A percentile compares a stretch with the other conserved stretches of the same genome.
Conservation (phyloP, 1,140 invertebrate species). For the Oryzaephilus surinamensis region DNA sequence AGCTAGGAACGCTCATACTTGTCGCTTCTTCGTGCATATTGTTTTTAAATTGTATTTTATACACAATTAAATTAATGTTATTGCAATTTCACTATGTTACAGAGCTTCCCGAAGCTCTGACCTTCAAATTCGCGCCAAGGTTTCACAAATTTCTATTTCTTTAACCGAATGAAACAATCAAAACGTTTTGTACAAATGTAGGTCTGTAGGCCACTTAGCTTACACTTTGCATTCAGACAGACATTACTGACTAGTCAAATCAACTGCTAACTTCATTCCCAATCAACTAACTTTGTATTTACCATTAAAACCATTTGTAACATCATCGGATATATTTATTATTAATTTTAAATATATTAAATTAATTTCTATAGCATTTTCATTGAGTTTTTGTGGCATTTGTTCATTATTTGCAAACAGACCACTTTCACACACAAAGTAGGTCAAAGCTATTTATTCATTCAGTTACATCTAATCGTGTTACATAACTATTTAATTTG, state of each 20-base stretch:
- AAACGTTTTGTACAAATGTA: slow-evolving; percentile 52
- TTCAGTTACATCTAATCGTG: slow-evolving; percentile 15
- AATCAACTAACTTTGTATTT: neutral
- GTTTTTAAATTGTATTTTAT: slow-evolving; percentile 28
- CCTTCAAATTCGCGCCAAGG: slow-evolving; percentile 34
- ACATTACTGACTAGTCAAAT: slow-evolving; percentile 35
- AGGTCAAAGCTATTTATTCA: slow-evolving; percentile 21
- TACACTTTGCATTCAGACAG: slow-evolving; percentile 48
- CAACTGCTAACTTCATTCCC: slow-evolving; percentile 23
- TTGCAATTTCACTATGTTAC: slow-evolving; percentile 25
- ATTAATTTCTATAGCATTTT: neutral
- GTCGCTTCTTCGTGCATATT: slow-evolving; percentile 39
- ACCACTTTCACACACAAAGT: slow-evolving; percentile 21
- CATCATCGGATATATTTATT: neutral
- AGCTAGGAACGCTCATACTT: slow-evolving; percentile 37
- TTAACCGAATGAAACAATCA: slow-evolving; percentile 40
- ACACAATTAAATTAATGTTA: slow-evolving; percentile 32
- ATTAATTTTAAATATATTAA: neutral
- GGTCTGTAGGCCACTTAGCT: slow-evolving; percentile 60
- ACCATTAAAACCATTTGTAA: neutral
- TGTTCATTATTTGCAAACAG: no score
- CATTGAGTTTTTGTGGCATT: no score
- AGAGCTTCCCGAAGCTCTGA: slow-evolving; percentile 36
- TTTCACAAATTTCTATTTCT: slow-evolving; percentile 36
- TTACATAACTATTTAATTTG: slow-evolving; percentile 17